Evolutionary conservation across 2,113 vertebrate species (phyloP), one percentile per base, ranked within the genome.

Genomic region (Calypte anna): DNA sequence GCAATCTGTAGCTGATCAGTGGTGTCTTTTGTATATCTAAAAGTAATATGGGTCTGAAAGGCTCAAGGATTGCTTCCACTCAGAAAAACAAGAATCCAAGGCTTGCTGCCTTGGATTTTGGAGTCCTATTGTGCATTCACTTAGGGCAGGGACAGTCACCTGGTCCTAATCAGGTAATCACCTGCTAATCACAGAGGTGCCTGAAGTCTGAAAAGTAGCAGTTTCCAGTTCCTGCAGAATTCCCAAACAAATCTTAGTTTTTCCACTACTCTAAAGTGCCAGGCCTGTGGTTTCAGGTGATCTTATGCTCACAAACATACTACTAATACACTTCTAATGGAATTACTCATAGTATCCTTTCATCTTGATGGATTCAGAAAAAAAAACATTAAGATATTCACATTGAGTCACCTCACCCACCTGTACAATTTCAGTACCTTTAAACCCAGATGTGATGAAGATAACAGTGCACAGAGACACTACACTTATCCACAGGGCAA

Each of bases 201-300:
- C 28, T 69, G 55, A 81, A 44, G 63, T 76, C 28, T 57, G 63
- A 14, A 21, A 85, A 6, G 16, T 22, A 28, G 61, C 48, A 94
- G 33, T 76, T 86, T 22, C 17, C 25, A 73, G 12, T 17, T 88
- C 22, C 68, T 68, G n/a, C 24, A 23, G 44, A 59, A 12, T 55
- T 88, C 14, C 9, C 28, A 51, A 16, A 59, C 8, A 88, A 80
- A 33, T 25, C 23, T 64, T 80, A 31, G 10, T 5, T 86, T 82
- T 77, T 44, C 30, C 18, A 16, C 15, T 88, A 7, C 16, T 86
- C 7, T 28, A 36, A 43, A 12, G 44, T 44, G 43, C 18, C 59
- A 54, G 63, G n/a, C 40, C 38, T 23, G 73, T 86, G 95, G 73
- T 96, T 96, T 87, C 62, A 94, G 88, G 50, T 69, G 70, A n/a